Conservation (phyloP, 2,888 invertebrate genomes). For the Dyspetes luteomarginatus region DNA sequence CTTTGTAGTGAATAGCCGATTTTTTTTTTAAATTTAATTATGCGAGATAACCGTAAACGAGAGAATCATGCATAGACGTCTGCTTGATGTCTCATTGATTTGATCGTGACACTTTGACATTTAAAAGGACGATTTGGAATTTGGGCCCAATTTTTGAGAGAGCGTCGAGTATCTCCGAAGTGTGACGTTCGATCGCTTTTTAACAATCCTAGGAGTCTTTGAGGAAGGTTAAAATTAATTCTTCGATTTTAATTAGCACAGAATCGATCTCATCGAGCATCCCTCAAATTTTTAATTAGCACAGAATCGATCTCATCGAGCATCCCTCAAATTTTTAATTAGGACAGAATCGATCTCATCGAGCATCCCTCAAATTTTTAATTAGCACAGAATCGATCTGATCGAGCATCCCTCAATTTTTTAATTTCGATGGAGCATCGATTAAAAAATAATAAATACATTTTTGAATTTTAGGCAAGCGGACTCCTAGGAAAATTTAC, state of each 20-base stretch:
- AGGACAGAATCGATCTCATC: background rate
- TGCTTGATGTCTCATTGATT: background rate
- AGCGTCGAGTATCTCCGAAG: background rate
- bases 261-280: background rate
- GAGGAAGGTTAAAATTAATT: background rate
- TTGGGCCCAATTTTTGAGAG: background rate
- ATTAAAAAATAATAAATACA: background rate
- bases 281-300: background rate
- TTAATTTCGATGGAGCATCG: background rate
- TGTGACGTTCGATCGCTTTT: background rate
- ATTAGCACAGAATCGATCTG: background rate
- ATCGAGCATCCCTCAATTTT: background rate
- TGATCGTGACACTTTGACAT: background rate
- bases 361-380: background rate
- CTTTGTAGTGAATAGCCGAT: too few species aligned
- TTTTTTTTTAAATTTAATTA: too few species aligned
- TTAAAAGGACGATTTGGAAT: background rate
- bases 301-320: background rate
- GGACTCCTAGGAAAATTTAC: slow-evolving; percentile 44
- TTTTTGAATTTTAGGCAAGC: slow-evolving; percentile 45
- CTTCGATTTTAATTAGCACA: background rate
- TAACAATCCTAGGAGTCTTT: too few species aligned
- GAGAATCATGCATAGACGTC: background rate
- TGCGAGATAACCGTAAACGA: slow-evolving; percentile 21
- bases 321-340: background rate